phyloP scores from a whole-genome alignment of 64 coral and sea anemone genomes.

The Montipora cactus region DNA sequence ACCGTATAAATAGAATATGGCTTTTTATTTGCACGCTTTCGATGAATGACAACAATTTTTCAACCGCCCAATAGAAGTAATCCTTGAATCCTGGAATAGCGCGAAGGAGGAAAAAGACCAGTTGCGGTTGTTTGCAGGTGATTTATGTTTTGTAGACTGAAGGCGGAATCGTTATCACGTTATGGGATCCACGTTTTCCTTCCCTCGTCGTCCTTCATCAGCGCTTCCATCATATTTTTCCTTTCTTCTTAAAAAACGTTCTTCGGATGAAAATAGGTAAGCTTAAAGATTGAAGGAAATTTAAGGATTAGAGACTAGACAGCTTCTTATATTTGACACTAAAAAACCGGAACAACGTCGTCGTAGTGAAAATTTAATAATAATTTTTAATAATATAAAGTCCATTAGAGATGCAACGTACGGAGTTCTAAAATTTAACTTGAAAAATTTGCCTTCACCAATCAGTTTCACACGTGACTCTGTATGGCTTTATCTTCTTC shows the following conservation, averaged over 20 bases:
- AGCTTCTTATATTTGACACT: no score
- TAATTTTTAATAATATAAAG: no score
- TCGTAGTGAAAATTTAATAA: no score
- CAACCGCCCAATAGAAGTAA: background rate
- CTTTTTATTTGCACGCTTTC: background rate
- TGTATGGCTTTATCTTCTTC: no score
- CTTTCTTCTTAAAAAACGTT: background rate
- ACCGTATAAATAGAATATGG: background rate
- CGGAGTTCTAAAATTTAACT: no score
- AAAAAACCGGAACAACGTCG: no score
- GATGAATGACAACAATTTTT: background rate
- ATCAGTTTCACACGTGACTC: no score
- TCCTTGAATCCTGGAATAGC: background rate
- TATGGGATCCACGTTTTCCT: background rate
- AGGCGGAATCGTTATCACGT: background rate
- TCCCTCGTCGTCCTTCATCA: background rate
- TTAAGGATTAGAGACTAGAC: no score
- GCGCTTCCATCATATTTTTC: background rate
- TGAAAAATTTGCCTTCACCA: no score
- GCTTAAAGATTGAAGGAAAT: background rate
- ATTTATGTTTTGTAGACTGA: background rate
- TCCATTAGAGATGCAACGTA: no score
- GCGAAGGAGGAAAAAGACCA: conserved; percentile 31
- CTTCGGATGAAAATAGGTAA: background rate
- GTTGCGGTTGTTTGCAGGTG: background rate